These are phyloP conservation scores for Rhogogaster chlorosoma DNA, from an alignment of 2,888 invertebrate species.

Conservation along the genomic window DNA sequence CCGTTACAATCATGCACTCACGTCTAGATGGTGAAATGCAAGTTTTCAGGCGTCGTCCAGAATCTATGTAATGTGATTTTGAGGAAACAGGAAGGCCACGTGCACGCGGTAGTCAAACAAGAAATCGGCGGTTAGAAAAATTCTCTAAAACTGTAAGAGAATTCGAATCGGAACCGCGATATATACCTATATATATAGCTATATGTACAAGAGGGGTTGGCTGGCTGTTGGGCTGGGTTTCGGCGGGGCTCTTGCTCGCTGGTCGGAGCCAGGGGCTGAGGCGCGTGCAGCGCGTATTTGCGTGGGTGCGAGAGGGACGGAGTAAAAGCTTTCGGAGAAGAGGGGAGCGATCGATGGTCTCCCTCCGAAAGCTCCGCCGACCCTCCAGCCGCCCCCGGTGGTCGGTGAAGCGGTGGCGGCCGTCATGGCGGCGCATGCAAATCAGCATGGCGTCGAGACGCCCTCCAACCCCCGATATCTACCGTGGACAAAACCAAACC, in stretches of 20 bases:
- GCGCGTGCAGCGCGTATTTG: constrained; percentile 57
- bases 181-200: not conserved
- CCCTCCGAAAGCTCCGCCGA: constrained; percentile 74
- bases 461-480: constrained; percentile 70
- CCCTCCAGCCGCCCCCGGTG: constrained; percentile 65
- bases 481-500: constrained; percentile 70
- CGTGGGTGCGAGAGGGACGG: constrained; percentile 65
- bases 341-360: constrained; percentile 80
- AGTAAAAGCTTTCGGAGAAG: constrained; percentile 66
- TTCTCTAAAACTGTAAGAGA: constrained; percentile 43
- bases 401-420: constrained; percentile 73
- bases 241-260: constrained; percentile 57
- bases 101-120: constrained; percentile 25
- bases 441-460: constrained; percentile 82
- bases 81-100: not conserved
- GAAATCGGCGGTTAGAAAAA: constrained; percentile 40
- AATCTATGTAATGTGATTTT: not conserved
- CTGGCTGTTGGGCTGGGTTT: constrained; percentile 60
- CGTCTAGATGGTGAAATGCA: not conserved
- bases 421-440: constrained; percentile 83
- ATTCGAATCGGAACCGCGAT: constrained; percentile 47
- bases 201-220: constrained; percentile 42
- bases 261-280: constrained; percentile 53
- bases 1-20: not conserved
- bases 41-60: not conserved